phyloP scores from a whole-genome alignment of 2,113 vertebrate genomes.

The Trogon melanurus region DNA sequence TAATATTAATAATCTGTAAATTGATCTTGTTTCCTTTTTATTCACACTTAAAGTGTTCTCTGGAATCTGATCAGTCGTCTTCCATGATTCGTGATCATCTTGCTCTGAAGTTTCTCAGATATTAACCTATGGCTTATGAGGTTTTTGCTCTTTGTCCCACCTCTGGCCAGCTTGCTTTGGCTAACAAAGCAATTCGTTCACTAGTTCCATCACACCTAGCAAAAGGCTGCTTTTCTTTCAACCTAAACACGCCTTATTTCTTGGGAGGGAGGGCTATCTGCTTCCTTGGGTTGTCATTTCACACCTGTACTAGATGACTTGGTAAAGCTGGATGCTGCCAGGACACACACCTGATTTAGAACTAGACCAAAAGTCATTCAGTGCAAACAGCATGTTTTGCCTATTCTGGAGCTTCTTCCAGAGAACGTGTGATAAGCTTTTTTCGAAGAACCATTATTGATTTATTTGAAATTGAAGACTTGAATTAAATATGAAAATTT shows the following conservation, averaged over 20 bases:
- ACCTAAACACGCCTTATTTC: neutral
- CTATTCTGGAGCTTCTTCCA: neutral
- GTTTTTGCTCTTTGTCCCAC: neutral
- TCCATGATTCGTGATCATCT: neutral
- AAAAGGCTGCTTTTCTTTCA: neutral
- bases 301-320: neutral
- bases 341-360: neutral
- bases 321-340: neutral
- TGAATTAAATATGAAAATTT: neutral
- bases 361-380: neutral
- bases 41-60: neutral
- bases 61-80: neutral
- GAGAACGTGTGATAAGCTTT: fast-evolving
- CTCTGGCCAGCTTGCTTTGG: neutral
- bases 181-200: neutral
- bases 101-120: neutral
- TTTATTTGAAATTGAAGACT: neutral
- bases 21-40: neutral
- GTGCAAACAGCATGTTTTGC: neutral
- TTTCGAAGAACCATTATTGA: neutral
- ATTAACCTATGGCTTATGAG: neutral
- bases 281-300: neutral
- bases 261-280: neutral
- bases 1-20: neutral
- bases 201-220: neutral